These are phyloP conservation scores for Tribolium freemani DNA, from an alignment of 2,888 invertebrate genomes.

Conservation along the genomic window DNA sequence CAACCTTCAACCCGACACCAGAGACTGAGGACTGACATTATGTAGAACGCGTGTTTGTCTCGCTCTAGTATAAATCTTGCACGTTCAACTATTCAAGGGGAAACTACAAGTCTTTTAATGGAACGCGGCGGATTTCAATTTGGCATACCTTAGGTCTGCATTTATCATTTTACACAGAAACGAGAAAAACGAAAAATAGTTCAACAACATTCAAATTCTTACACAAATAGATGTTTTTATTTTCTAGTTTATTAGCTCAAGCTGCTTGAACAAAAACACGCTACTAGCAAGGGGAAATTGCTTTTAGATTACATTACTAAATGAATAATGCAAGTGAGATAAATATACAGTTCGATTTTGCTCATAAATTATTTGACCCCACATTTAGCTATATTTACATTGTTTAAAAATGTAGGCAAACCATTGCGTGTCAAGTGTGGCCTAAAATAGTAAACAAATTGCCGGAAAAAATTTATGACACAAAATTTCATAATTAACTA, in stretches of 20 bases:
- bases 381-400: neutral
- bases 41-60: slow-evolving; percentile 5
- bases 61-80: slow-evolving; percentile 3
- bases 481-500: neutral
- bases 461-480: neutral
- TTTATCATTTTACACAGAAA: neutral
- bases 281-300: too few relatives aligned
- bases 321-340: too few relatives aligned
- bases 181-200: too few relatives aligned
- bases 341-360: too few relatives aligned
- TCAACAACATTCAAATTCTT: too few relatives aligned
- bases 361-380: too few relatives aligned
- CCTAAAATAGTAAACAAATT: neutral
- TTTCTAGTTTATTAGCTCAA: too few relatives aligned
- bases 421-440: neutral
- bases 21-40: slow-evolving; percentile 1
- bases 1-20: slow-evolving; percentile 6
- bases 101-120: neutral
- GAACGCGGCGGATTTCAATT: neutral
- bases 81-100: slow-evolving; percentile 9
- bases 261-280: too few relatives aligned
- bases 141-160: neutral
- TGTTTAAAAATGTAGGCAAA: neutral
- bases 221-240: too few relatives aligned
- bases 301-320: too few relatives aligned